Evolutionary conservation across 2,888 invertebrate genomes (phyloP).

Genomic region (Elegia similella): DNA sequence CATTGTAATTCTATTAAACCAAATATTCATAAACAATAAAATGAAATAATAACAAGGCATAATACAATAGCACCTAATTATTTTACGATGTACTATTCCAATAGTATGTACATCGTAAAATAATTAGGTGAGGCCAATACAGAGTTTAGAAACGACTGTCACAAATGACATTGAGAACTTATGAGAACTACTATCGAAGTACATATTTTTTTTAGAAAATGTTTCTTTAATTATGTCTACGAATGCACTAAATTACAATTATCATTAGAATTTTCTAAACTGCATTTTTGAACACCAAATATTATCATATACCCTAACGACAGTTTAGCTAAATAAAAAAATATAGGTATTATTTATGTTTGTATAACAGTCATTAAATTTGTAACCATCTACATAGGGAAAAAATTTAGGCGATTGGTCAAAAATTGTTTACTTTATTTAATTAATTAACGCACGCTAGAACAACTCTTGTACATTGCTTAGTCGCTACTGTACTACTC

Average conservation of each 20-base stretch:
- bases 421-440: conserved; percentile 36
- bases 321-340: conserved; percentile 79
- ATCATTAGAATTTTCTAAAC: conserved; percentile 56
- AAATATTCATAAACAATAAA: conserved; percentile 32
- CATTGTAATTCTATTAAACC: conserved; percentile 24
- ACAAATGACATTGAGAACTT: conserved; percentile 27
- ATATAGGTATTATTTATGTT: conserved; percentile 62
- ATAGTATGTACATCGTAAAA: conserved; percentile 16
- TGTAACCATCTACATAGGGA: conserved; percentile 62
- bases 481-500: conserved; percentile 26
- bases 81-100: no score
- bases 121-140: conserved; percentile 20
- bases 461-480: conserved; percentile 35
- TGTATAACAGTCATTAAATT: conserved; percentile 63
- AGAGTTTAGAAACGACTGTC: not conserved
- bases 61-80: no score
- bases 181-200: conserved; percentile 35
- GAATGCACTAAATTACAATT: conserved; percentile 54
- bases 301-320: conserved; percentile 66
- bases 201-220: conserved; percentile 38
- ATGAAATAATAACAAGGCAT: conserved; percentile 28
- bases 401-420: conserved; percentile 70
- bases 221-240: conserved; percentile 48
- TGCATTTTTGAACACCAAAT: conserved; percentile 74
- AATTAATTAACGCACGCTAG: conserved; percentile 39